Conservation (phyloP, 2,797 vertebrate genomes). For the Anguilla obscura region DNA sequence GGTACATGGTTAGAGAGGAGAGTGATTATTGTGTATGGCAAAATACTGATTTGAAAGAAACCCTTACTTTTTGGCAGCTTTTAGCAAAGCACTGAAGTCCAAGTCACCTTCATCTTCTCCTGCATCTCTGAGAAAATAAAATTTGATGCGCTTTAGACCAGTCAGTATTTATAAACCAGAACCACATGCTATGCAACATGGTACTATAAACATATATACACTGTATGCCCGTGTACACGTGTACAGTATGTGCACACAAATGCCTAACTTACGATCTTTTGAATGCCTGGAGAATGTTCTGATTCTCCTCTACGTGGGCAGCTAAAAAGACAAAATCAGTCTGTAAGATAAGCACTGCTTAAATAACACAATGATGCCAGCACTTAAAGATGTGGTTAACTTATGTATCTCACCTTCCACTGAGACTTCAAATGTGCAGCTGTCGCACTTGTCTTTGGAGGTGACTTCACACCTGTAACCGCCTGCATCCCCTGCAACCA, state of each 20-base stretch:
- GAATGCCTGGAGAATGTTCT: conserved; percentile 74
- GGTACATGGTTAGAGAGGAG: not conserved
- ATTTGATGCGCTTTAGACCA: conserved; percentile 17
- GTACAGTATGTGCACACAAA: conserved; percentile 7
- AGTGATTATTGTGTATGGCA: conserved; percentile 11
- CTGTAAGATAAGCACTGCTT: not conserved
- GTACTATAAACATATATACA: conserved; percentile 25
- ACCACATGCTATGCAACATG: not conserved
- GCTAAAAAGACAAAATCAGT: conserved; percentile 56
- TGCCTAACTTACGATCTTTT: conserved; percentile 71
- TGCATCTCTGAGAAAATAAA: conserved; percentile 60
- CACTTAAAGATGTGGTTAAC: not conserved
- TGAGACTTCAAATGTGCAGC: conserved; percentile 77
- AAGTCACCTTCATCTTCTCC: conserved; percentile 78
- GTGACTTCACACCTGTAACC: conserved; percentile 85
- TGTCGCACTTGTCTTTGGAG: conserved; percentile 84
- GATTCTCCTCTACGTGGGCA: conserved; percentile 52
- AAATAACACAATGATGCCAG: conserved; percentile 47
- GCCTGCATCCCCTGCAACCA: conserved; percentile 73
- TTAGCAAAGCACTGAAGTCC: conserved; percentile 87
- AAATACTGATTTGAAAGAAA: not conserved
- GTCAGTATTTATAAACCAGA: conserved; percentile 7
- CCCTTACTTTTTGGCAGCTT: conserved; percentile 81
- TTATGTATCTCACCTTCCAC: conserved; percentile 75
- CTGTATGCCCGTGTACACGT: not conserved